Evolutionary conservation across 2,113 vertebrate species (phyloP).

Genomic region (Rhynchomys soricoides): DNA sequence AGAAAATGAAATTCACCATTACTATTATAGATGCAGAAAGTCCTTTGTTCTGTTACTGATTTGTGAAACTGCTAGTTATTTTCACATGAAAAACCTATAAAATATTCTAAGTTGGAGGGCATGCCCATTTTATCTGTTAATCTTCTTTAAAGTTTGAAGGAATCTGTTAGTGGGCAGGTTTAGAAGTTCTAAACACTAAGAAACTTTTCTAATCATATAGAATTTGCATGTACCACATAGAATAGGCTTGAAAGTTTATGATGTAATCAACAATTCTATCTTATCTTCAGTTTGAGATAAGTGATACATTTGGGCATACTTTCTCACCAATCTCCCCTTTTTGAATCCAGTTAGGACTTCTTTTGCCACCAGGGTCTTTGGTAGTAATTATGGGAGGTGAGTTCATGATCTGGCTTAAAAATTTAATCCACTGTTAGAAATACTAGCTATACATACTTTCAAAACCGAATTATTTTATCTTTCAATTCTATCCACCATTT

Average conservation of each 20-base stretch:
- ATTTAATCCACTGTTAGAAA: constrained; percentile 48
- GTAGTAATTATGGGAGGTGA: not conserved
- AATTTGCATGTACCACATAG: not conserved
- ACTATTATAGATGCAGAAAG: constrained; percentile 9
- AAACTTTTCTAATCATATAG: constrained; percentile 49
- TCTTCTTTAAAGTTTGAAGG: constrained; percentile 25
- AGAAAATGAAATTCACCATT: not conserved
- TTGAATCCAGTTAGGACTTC: constrained; percentile 27
- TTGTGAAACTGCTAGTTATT: constrained; percentile 31
- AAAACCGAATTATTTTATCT: constrained; percentile 32
- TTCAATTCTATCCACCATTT: not conserved
- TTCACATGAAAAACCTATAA: constrained; percentile 11
- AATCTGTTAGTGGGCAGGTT: not conserved
- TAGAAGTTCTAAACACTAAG: constrained; percentile 53
- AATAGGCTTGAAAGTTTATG: constrained; percentile 21
- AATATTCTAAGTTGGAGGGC: constrained; percentile 35
- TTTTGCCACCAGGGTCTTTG: not conserved
- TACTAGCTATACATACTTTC: constrained; percentile 29
- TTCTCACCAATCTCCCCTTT: constrained; percentile 16
- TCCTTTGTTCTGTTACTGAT: not conserved
- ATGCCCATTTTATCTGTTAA: not conserved
- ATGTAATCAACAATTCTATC: constrained; percentile 26
- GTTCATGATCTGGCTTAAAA: not conserved
- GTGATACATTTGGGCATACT: not conserved
- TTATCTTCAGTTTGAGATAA: constrained; percentile 33